phyloP scores from a whole-genome alignment of 2,797 vertebrate species.

The Tiaroga cobitis region DNA sequence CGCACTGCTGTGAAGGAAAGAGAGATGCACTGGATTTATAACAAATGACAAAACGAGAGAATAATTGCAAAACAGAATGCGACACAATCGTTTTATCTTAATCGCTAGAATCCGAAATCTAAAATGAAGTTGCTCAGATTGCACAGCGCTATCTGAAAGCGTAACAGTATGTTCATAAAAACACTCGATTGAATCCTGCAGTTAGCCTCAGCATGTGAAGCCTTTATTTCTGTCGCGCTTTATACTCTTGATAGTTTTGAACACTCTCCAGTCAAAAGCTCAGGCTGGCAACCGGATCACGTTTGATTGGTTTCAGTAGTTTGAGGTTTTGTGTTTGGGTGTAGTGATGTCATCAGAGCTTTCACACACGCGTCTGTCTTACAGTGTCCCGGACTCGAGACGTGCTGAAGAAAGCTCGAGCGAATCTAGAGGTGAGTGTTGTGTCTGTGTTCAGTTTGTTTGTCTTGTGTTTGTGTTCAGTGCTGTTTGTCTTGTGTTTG shows the following conservation, averaged over 20 bases:
- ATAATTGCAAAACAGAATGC: background rate
- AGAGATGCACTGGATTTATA: background rate
- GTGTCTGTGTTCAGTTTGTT: background rate
- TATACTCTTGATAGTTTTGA: background rate
- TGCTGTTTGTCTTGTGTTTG: conserved; percentile 38
- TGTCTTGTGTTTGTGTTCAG: background rate
- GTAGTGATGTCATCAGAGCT: background rate
- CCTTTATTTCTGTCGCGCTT: background rate
- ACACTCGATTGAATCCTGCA: too few species aligned
- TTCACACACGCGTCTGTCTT: conserved; percentile 34
- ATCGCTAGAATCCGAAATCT: background rate
- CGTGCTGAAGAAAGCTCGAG: conserved; percentile 92
- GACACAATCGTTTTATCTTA: background rate
- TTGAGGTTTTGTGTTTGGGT: background rate
- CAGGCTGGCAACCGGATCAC: background rate
- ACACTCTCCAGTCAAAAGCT: background rate
- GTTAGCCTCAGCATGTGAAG: too few species aligned
- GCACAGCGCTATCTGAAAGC: background rate
- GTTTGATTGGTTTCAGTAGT: background rate
- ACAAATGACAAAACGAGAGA: background rate
- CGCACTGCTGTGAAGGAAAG: background rate
- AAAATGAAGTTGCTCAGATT: background rate
- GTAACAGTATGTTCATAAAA: too few species aligned
- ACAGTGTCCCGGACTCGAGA: conserved; percentile 92
- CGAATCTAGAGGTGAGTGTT: conserved; percentile 87